phyloP scores from a whole-genome alignment of 2,888 invertebrate genomes.

The Oegoconia quadripuncta region DNA sequence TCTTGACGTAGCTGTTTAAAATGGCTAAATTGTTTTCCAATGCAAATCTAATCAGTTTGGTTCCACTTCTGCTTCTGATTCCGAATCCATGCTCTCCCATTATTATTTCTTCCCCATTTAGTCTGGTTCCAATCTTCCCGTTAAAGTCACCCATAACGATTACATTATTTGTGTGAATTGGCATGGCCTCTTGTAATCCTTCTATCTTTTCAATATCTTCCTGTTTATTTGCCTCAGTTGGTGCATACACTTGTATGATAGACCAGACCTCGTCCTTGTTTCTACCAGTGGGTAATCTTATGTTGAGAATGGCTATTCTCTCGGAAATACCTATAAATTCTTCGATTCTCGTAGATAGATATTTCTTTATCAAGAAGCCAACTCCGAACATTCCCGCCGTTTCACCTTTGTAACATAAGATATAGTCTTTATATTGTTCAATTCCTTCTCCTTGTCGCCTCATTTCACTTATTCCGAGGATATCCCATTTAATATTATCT shows the following conservation, averaged over 20 bases:
- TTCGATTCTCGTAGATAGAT: neutral
- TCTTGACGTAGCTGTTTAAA: conserved; percentile 10
- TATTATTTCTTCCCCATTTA: conserved; percentile 11
- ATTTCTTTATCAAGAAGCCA: neutral
- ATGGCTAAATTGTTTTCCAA: conserved; percentile 13
- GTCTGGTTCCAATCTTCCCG: conserved; percentile 7
- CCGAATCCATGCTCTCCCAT: conserved; percentile 10
- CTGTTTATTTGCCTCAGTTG: neutral
- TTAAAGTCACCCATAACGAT: conserved; percentile 12
- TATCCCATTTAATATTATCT: neutral
- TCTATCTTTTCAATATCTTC: neutral
- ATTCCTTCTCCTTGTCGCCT: neutral
- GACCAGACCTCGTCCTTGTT: no score
- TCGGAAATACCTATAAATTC: neutral
- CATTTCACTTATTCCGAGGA: neutral
- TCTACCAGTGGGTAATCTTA: no score
- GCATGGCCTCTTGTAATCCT: neutral
- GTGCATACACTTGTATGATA: neutral
- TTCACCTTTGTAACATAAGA: neutral
- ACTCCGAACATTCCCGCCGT: neutral
- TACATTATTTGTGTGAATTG: neutral
- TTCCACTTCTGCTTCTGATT: conserved; percentile 16
- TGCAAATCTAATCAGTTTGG: conserved; percentile 11
- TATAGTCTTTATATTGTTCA: neutral
- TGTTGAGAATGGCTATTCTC: neutral